Evolutionary conservation across 2,888 invertebrate species (phyloP).

Genomic region (Adela reaumurella): DNA sequence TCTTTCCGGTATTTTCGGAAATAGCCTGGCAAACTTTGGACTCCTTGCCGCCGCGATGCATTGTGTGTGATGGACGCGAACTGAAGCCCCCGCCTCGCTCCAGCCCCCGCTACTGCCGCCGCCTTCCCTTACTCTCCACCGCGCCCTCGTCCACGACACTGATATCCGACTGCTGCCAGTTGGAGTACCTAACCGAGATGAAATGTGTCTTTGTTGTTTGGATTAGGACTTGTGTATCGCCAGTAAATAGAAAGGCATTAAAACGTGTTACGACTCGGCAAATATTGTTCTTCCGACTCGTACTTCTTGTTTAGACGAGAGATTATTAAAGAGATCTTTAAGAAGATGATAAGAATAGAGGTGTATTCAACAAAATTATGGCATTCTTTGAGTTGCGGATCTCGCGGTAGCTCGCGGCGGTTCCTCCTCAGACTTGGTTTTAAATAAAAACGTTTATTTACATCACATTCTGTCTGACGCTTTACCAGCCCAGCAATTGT

Average conservation of each 20-base stretch:
- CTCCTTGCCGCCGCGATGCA: slow-evolving; percentile 8
- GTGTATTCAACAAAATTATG: too few relatives aligned
- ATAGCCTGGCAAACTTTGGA: slow-evolving; percentile 1
- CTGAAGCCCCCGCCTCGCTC: slow-evolving; percentile 12
- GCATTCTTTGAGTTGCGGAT: too few relatives aligned
- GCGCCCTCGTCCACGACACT: not conserved
- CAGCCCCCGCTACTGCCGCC: slow-evolving; percentile 9
- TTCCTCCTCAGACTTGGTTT: not conserved
- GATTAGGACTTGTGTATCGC: too few relatives aligned
- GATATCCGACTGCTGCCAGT: not conserved
- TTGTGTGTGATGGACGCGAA: slow-evolving; percentile 12
- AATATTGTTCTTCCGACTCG: too few relatives aligned
- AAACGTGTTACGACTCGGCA: too few relatives aligned
- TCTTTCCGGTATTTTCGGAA: slow-evolving; percentile 20
- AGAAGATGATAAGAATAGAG: too few relatives aligned
- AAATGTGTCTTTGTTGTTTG: not conserved
- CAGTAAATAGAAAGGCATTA: too few relatives aligned
- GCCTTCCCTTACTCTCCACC: not conserved
- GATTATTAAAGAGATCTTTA: too few relatives aligned
- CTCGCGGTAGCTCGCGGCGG: too few relatives aligned
- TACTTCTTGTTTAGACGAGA: too few relatives aligned
- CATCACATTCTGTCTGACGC: not conserved
- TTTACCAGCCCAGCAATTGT: not conserved
- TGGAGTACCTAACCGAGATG: not conserved
- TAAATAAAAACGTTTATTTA: not conserved